Percentiles rank a stretch among this genome's conserved stretches.
Conservation (phyloP, 30 jellyfish, hydroid and myxozoan species). For the Hydractinia echinata region DNA sequence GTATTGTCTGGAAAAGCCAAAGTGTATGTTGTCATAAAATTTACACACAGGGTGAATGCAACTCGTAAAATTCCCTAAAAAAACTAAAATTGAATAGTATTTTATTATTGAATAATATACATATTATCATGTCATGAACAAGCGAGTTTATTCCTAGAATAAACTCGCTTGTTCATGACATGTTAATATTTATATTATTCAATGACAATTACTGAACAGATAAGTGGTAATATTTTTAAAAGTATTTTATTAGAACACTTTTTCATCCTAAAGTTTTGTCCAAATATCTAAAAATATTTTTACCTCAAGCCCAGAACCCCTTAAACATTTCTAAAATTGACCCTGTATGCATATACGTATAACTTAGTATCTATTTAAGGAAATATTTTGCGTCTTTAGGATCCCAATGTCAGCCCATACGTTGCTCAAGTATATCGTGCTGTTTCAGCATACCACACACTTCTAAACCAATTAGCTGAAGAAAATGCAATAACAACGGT, state of each 20-base stretch:
- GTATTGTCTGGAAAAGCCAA: conserved; percentile 60
- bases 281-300: no score
- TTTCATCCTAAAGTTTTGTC: no score
- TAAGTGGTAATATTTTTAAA: no score
- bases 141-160: no score
- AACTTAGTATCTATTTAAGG: background rate
- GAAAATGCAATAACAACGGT: conserved; percentile 43
- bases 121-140: no score
- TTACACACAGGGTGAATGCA: no score
- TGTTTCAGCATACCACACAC: conserved; percentile 57
- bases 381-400: conserved; percentile 20
- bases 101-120: no score
- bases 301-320: background rate
- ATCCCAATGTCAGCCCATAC: conserved; percentile 86
- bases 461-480: conserved; percentile 36
- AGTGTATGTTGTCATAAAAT: conserved; percentile 1
- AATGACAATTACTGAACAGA: no score
- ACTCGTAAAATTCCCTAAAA: background rate
- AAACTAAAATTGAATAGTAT: background rate
- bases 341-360: no score
- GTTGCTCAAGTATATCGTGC: conserved; percentile 94
- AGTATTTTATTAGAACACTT: background rate
- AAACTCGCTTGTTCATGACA: no score
- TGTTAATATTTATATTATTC: no score
- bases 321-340: background rate